Evolutionary conservation across 2,113 vertebrate species (phyloP).

Genomic region (cat (Felis catus)): DNA sequence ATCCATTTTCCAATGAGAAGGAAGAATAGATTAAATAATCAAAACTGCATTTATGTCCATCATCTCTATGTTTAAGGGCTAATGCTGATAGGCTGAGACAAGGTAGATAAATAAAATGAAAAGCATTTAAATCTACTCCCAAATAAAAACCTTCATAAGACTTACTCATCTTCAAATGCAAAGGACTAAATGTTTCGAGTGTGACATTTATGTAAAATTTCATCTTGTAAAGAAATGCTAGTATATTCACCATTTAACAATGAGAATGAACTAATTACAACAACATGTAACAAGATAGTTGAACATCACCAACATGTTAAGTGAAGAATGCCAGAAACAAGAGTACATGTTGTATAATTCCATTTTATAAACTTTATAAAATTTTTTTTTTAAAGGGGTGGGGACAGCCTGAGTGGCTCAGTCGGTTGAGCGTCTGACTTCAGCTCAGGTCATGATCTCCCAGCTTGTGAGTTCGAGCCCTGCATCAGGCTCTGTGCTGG

Average conservation of each 20-base stretch:
- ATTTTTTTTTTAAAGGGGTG: too few relatives aligned
- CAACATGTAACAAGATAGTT: background rate
- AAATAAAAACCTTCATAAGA: background rate
- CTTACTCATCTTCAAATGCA: background rate
- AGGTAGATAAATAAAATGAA: background rate
- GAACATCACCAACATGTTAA: background rate
- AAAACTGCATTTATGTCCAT: background rate
- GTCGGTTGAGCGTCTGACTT: too few relatives aligned
- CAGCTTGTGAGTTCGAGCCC: too few relatives aligned
- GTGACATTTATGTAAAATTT: background rate
- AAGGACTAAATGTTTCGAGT: background rate
- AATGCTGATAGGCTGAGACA: background rate
- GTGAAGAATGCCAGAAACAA: constrained; percentile 1
- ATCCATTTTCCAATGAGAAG: background rate
- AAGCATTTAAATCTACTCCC: background rate
- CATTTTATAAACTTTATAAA: background rate
- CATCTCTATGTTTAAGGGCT: background rate
- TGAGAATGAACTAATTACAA: background rate
- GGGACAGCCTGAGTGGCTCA: too few relatives aligned
- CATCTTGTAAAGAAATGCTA: background rate
- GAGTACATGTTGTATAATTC: background rate
- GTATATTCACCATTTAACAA: background rate
- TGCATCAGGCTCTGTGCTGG: too few relatives aligned
- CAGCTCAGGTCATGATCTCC: too few relatives aligned
- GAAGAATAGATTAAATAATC: background rate